phyloP scores from a whole-genome alignment of 2,797 vertebrate genomes.

The Acipenser transmontanus region DNA sequence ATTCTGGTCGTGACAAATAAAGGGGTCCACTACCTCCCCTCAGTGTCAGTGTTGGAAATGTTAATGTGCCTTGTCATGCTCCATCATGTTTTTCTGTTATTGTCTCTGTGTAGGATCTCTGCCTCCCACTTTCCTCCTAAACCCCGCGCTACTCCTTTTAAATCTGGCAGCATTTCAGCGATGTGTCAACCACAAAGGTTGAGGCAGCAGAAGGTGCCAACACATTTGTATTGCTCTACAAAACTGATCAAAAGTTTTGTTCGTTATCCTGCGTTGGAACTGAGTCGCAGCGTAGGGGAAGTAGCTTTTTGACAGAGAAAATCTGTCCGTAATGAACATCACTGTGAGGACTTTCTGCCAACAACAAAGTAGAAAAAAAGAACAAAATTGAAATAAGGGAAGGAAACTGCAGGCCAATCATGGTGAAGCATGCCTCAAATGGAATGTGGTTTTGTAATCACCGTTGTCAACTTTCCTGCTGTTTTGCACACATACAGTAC shows the following conservation, averaged over 20 bases:
- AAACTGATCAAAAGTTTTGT: background rate
- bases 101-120: background rate
- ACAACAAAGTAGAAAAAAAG: background rate
- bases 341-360: background rate
- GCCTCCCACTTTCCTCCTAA: background rate
- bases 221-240: conserved; percentile 4
- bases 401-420: too few relatives aligned
- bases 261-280: background rate
- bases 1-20: too few relatives aligned
- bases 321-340: background rate
- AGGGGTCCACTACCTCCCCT: too few relatives aligned
- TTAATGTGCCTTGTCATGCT: background rate
- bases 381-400: too few relatives aligned
- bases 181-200: background rate
- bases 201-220: conserved; percentile 8
- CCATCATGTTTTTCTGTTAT: background rate
- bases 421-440: too few relatives aligned
- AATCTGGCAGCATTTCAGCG: background rate
- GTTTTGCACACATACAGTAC: too few relatives aligned
- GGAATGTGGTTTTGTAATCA: too few relatives aligned
- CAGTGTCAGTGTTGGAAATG: too few relatives aligned
- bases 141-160: background rate
- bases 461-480: too few relatives aligned
- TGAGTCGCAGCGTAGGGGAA: background rate
- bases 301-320: background rate